Base-by-base conservation (phyloP, 2,113 vertebrate genomes). In the Caranx melampygus region DNA sequence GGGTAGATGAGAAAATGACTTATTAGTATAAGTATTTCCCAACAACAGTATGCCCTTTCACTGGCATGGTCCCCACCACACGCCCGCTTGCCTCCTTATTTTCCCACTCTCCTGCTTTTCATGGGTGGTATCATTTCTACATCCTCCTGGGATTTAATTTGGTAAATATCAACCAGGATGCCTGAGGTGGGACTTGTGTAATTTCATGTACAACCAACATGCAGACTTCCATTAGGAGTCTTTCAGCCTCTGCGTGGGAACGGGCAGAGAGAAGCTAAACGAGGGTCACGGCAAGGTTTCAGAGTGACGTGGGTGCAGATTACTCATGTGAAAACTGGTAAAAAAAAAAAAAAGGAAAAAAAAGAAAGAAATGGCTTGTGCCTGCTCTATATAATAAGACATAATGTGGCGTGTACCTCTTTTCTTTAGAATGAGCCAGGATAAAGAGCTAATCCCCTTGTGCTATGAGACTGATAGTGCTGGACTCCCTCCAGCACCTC, bases 121-220 rank as follows among this genome's bases (percentile, higher is more conserved):
- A 86, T 58, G 45, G 66, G 52, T 77, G 75, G 83, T 83, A 79
- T 90, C 87, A 65, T 75, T 79, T 73, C 60, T 79, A 61, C 75
- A 78, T 83, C 74, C 59, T 37, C 72, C 67, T 66, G 78, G 86
- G 72, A 90, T 82, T 85, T 79, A 57, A 83, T 85, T 80, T 10
- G 34, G 74, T 75, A 85, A 90, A 88, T 87, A 85, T 87, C 83
- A 81, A 75, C 80, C 81, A 88, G 86, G 89, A 91, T 90, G 85
- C 61, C 75, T 82, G 78, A 84, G 76, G 68, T 74, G 85, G 67
- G 63, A 64, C 81, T 88, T 42, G 3, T 72, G 62, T 62, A 31
- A 82, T 75, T 85, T 60, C 73, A 55, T 18, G 45, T 72, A 68
- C 11, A 33, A 72, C 77, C 82, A 86, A 79, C 69, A 65, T 33